Conservation (phyloP, 1,140 invertebrate species). For the Drosophila orena region DNA sequence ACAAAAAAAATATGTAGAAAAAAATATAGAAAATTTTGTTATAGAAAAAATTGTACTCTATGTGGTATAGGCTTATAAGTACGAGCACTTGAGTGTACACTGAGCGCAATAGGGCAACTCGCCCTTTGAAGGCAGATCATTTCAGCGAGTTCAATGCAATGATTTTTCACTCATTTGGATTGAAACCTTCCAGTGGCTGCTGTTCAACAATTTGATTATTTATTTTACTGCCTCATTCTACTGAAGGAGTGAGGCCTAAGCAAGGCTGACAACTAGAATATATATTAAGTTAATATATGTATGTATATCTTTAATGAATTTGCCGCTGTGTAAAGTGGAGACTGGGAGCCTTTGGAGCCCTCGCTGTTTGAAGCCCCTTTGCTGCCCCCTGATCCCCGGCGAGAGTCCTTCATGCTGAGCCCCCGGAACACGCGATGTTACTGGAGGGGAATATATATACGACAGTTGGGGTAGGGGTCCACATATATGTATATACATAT, state of each 20-base stretch:
- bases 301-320: no score
- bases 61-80: slow-evolving; percentile 39
- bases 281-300: no score
- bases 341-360: slow-evolving; percentile 34
- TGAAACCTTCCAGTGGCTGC: no score
- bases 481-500: neutral
- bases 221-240: no score
- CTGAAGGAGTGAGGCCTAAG: no score
- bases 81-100: slow-evolving; percentile 31
- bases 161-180: no score
- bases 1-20: slow-evolving; percentile 35
- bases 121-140: neutral
- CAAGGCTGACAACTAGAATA: no score
- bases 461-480: neutral
- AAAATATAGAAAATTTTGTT: slow-evolving; percentile 63
- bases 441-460: slow-evolving; percentile 15
- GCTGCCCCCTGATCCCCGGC: slow-evolving; percentile 11
- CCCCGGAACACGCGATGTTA: slow-evolving; percentile 46
- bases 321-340: slow-evolving; percentile 34
- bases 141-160: neutral
- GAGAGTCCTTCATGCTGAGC: slow-evolving; percentile 41
- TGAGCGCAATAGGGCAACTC: neutral
- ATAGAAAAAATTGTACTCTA: slow-evolving; percentile 61
- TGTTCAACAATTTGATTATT: no score
- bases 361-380: slow-evolving; percentile 46